phyloP scores from a whole-genome alignment of 2,888 invertebrate species.

The Ptilodon capucinus region DNA sequence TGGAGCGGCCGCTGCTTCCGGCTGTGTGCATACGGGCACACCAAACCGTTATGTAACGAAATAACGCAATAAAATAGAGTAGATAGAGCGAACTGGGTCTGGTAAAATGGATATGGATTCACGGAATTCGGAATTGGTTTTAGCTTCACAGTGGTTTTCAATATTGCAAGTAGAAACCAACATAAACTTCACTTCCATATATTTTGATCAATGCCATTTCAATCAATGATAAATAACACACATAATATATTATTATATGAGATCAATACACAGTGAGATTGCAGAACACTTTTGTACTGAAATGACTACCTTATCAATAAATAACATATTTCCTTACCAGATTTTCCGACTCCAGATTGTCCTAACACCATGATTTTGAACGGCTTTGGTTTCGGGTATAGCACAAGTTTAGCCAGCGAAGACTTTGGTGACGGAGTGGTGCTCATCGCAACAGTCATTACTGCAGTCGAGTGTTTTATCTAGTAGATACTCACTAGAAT shows the following conservation, averaged over 20 bases:
- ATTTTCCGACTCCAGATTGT: constrained; percentile 91
- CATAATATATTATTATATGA: too few species aligned
- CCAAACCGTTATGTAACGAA: constrained; percentile 4
- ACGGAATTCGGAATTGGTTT: neutral
- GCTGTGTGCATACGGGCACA: neutral
- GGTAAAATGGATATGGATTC: neutral
- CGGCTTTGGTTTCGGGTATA: constrained; percentile 85
- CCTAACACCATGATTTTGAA: constrained; percentile 90
- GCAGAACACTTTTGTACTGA: too few species aligned
- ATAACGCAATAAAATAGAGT: neutral
- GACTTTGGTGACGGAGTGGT: constrained; percentile 85
- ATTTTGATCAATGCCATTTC: too few species aligned
- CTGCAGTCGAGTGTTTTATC: neutral
- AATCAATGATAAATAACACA: too few species aligned
- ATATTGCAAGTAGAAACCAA: neutral
- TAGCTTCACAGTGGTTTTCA: neutral
- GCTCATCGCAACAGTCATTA: constrained; percentile 49
- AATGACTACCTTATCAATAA: too few species aligned
- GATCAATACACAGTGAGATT: too few species aligned
- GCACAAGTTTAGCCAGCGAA: constrained; percentile 86
- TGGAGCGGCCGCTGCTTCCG: neutral
- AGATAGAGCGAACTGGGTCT: neutral
- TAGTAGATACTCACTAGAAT: too few species aligned
- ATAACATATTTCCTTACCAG: constrained; percentile 80
- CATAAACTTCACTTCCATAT: too few species aligned